phyloP scores from a whole-genome alignment of 1,140 invertebrate species.

The Bombus pyrosoma region DNA sequence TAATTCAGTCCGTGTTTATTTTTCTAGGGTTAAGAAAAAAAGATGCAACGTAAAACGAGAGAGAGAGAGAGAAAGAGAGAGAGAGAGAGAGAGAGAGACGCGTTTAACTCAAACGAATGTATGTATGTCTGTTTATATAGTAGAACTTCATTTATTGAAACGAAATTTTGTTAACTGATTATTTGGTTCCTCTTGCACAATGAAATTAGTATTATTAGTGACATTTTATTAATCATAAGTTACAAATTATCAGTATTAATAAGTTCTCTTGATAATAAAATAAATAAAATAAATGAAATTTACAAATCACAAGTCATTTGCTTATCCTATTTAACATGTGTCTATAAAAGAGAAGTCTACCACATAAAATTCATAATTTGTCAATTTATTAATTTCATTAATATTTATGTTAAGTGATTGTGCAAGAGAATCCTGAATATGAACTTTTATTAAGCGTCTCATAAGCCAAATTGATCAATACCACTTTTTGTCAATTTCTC shows the following conservation, averaged over 20 bases:
- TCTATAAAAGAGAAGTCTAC: background rate
- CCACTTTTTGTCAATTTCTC: background rate
- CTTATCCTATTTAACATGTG: too few relatives aligned
- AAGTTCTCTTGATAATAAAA: too few relatives aligned
- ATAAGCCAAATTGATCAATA: background rate
- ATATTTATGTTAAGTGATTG: background rate
- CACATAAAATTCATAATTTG: background rate
- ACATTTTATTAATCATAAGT: background rate
- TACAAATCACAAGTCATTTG: background rate
- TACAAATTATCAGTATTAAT: too few relatives aligned
- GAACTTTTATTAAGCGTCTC: background rate
- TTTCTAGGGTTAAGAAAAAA: background rate
- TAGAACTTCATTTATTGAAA: background rate
- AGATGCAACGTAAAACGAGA: background rate
- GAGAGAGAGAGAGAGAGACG: background rate
- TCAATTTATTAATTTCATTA: background rate
- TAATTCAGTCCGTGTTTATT: background rate
- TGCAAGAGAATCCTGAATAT: background rate
- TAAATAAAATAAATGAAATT: background rate
- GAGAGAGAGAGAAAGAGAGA: background rate
- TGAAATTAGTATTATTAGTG: too few relatives aligned
- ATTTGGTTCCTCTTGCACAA: background rate
- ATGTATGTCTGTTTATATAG: background rate
- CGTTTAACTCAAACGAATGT: too few relatives aligned
- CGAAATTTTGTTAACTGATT: background rate